phyloP scores from a whole-genome alignment of 2,113 vertebrate genomes.

The Salvelinus sp. region DNA sequence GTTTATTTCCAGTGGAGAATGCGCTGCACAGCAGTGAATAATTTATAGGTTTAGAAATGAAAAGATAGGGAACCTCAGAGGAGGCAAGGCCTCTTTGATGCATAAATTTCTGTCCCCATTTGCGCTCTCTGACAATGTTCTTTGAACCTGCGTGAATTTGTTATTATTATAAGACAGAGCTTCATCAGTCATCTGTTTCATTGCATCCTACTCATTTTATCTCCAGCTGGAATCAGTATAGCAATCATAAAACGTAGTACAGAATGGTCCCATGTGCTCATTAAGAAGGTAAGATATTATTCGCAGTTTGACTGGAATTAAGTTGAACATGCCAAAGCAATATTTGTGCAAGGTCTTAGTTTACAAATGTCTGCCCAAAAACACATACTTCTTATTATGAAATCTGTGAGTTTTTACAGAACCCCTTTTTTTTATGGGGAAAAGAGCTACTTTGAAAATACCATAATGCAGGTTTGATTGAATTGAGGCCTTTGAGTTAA shows the following conservation, averaged over 20 bases:
- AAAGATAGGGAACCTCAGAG: slow-evolving; percentile 47
- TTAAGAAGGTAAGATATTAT: too few relatives aligned
- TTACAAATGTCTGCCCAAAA: too few relatives aligned
- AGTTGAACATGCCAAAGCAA: too few relatives aligned
- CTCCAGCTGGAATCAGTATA: slow-evolving; percentile 42
- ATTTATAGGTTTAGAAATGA: slow-evolving; percentile 58
- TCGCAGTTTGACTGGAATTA: too few relatives aligned
- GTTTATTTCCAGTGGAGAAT: slow-evolving; percentile 28
- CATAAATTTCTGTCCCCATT: slow-evolving; percentile 32
- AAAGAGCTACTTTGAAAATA: too few relatives aligned
- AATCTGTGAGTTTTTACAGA: too few relatives aligned
- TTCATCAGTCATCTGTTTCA: slow-evolving; percentile 38
- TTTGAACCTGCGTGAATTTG: slow-evolving; percentile 56
- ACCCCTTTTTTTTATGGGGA: too few relatives aligned
- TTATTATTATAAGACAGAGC: slow-evolving; percentile 53
- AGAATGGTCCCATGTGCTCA: slow-evolving; percentile 24
- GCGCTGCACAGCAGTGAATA: slow-evolving; percentile 31
- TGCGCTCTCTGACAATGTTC: slow-evolving; percentile 32
- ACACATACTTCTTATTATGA: too few relatives aligned
- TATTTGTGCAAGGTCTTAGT: slow-evolving; percentile 11
- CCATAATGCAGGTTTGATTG: slow-evolving; percentile 7
- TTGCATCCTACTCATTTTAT: slow-evolving; percentile 60
- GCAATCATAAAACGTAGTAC: slow-evolving; percentile 14
- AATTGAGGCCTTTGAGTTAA: not conserved
- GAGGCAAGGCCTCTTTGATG: slow-evolving; percentile 51